These are phyloP conservation scores for Arrhopalites spinosus DNA, from an alignment of 2,888 invertebrate species.

Conservation along the genomic window DNA sequence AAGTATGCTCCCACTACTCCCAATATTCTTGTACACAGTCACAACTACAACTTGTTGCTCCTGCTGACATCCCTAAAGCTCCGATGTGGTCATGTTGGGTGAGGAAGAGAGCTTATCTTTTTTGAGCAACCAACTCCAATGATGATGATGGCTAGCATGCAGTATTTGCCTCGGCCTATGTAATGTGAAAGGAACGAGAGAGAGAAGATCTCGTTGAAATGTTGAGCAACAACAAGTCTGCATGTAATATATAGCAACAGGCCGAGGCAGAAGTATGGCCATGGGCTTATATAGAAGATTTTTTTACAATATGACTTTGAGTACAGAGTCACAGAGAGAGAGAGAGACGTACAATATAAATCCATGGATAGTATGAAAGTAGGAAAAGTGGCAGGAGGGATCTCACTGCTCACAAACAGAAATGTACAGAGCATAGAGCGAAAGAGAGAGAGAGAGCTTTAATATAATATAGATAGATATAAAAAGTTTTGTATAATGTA, in stretches of 20 bases:
- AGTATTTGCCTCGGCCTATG: slow-evolving; percentile 10
- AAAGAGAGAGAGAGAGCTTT: slow-evolving; percentile 10
- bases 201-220: slow-evolving; percentile 25
- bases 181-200: slow-evolving; percentile 14
- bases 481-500: not conserved
- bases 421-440: not conserved
- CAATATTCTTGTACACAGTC: not conserved
- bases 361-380: slow-evolving; percentile 29
- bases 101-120: slow-evolving; percentile 35
- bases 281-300: not conserved
- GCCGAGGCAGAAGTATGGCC: not conserved
- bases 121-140: slow-evolving; percentile 28
- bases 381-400: slow-evolving; percentile 29
- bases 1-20: not conserved
- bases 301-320: not conserved
- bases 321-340: too few relatives aligned
- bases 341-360: not conserved
- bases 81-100: slow-evolving; percentile 34
- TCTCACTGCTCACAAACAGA: not conserved
- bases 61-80: slow-evolving; percentile 19
- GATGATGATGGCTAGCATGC: slow-evolving; percentile 29
- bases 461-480: not conserved
- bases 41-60: not conserved
- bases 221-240: slow-evolving; percentile 26
- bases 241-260: slow-evolving; percentile 3